These are phyloP conservation scores for Heteromormyrus szaboi DNA, from an alignment of 2,797 vertebrate species.

Conservation along the genomic window DNA sequence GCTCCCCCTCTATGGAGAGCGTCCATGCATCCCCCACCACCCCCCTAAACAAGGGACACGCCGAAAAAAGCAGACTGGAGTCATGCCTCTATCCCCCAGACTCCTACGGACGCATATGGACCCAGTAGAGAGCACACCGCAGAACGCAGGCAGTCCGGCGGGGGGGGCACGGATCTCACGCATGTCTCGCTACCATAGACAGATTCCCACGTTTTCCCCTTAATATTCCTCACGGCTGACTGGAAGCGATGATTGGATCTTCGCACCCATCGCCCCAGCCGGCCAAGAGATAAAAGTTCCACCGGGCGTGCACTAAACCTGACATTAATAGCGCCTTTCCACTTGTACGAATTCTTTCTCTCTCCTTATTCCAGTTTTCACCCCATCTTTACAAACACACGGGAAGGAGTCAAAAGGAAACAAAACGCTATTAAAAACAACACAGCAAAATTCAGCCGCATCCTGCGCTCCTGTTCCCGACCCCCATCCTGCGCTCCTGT, in stretches of 20 bases:
- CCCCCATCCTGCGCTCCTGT: background rate
- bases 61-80: conserved; percentile 40
- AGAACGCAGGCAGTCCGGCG: conserved; percentile 25
- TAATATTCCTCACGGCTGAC: background rate
- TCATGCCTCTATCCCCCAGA: background rate
- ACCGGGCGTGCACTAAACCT: background rate
- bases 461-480: background rate
- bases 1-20: conserved; percentile 4
- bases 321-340: background rate
- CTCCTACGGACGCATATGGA: conserved; percentile 33
- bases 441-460: background rate
- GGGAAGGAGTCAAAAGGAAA: background rate
- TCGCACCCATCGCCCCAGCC: background rate
- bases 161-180: conserved; percentile 30
- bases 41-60: conserved; percentile 16
- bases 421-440: background rate
- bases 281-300: conserved; percentile 4
- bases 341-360: background rate
- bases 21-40: background rate
- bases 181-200: background rate
- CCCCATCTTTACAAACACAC: background rate
- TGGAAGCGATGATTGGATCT: background rate
- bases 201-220: background rate
- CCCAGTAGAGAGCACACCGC: conserved; percentile 37
- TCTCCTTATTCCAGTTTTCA: background rate